Base-by-base conservation (phyloP, 2,888 invertebrate genomes). In the Galeopsomyia nigrocyanea region DNA sequence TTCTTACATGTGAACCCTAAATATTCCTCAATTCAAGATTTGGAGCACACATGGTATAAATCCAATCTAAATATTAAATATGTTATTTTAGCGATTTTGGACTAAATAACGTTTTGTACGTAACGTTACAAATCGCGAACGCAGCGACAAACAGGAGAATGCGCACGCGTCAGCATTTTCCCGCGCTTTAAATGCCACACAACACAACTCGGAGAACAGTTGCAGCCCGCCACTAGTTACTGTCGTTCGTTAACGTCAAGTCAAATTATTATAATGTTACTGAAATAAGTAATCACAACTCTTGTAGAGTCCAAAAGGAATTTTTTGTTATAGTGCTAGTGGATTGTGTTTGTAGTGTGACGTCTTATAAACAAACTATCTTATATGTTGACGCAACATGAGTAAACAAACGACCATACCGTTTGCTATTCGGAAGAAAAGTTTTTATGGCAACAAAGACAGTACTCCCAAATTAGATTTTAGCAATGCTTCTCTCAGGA, bases 381-480 rank as follows among this genome's bases (percentile, higher is more conserved):
- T 17, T 56, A 21, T 17, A 56, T 9, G 5, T 21, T 14, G 21
- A 21, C 19, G 31, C 51, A 68, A 22, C 0, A 75, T 75, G 73
- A 75, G 86, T 39, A 78, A 87, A 17, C 90, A 90, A 81, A 85
- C 87, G 49, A 87, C 85, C 1, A 88, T 90, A 72, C 87, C 88
- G 10, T 90, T 90, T 77, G 87, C 86, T 77, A 82, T 87, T 31
- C 87, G 88, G 14, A 90, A 90, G 78, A 89, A 87, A 74, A 80
- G 78, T n/a, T 85, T 85, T 75, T 85, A 85, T 39, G 79, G 80
- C 1, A 73, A 16, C 0, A 84, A 83, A 64, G 76, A 79, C n/a
- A 75, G 78, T 14, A 72, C 68, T 16, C 68, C 64, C 0, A 80
- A 77, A 39, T 74, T 81, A 71, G 82, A 83, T 75, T 83, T 80